Evolutionary conservation across 2,113 vertebrate species (phyloP), one percentile per base, ranked within the genome.

Genomic region (Enhydra lutris): DNA sequence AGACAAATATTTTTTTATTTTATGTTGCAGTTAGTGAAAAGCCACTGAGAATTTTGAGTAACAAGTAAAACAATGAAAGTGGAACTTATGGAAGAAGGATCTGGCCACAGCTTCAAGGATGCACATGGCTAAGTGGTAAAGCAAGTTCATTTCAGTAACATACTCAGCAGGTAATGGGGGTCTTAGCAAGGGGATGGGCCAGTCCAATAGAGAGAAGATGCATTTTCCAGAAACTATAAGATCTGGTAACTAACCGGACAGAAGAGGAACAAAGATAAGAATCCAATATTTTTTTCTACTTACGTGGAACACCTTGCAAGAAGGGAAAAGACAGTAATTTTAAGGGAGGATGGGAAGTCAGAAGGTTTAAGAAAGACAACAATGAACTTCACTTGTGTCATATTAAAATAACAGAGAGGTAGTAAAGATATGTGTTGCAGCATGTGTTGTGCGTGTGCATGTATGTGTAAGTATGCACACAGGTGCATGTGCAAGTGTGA

Each of bases 11-110:
- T 15, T 83, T 65, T 50, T 50, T 65, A 92, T 91, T 95, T 80
- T 76, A 91, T 65, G 42, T 93, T 88, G 31, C 18, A 80, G 14
- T 92, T 89, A 83, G 36, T 11, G 11, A 93, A 94, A 97, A 95
- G 36, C 31, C 29, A 92, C 34, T 45, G 84, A 90, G 65, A 79
- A 95, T 92, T 85, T 36, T 92, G 71, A 86, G n/a, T 8, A 52
- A 26, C 78, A 67, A 93, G 15, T 88, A 47, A 92, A 76, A 81
- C 59, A 57, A 81, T 80, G 42, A 88, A 94, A 91, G n/a, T 42
- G 21, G 20, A 3, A 91, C 85, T 94, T 78, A 73, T 29, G 47
- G 15, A 81, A 50, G 74, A 89, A 86, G 15, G 31, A 86, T 83
- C 52, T 85, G 50, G 71, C 24, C 71, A 89, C 18, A 91, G 36